phyloP scores from a whole-genome alignment of 2,888 invertebrate genomes.

The Drosophila anceps region DNA sequence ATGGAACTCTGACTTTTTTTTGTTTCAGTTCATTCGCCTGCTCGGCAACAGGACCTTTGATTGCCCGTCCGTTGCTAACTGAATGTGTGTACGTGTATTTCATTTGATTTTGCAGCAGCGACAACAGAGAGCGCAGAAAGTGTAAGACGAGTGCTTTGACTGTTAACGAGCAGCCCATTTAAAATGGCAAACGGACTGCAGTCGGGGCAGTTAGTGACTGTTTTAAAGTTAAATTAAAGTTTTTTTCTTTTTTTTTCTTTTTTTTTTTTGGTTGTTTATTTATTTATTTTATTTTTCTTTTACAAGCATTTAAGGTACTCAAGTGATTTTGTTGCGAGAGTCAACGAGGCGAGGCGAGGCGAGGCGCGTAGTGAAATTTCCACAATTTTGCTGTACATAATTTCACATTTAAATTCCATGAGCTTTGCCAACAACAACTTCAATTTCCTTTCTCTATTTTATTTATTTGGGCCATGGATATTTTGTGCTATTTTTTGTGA shows the following conservation, averaged over 20 bases:
- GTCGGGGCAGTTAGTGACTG: conserved; percentile 24
- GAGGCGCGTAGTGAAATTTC: conserved; percentile 50
- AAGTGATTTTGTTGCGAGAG: conserved; percentile 28
- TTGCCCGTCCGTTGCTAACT: conserved; percentile 31
- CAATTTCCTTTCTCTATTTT: conserved; percentile 54
- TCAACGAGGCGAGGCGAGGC: conserved; percentile 46
- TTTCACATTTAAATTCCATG: conserved; percentile 68
- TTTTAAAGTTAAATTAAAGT: conserved; percentile 36
- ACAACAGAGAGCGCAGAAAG: background rate
- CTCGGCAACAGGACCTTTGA: conserved; percentile 36
- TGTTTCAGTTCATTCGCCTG: conserved; percentile 61
- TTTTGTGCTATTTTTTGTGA: background rate
- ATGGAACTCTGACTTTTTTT: background rate
- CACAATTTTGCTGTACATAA: conserved; percentile 37
- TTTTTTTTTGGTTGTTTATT: background rate
- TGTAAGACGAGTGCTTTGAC: conserved; percentile 26
- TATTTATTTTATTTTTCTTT: conserved; percentile 13
- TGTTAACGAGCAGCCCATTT: conserved; percentile 63
- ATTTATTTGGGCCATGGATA: conserved; percentile 29
- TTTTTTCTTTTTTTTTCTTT: conserved; percentile 1
- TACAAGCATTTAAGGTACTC: conserved; percentile 12
- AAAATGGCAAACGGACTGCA: conserved; percentile 37
- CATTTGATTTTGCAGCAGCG: conserved; percentile 54
- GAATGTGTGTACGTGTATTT: conserved; percentile 26
- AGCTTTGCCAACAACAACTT: conserved; percentile 42